These are phyloP conservation scores for Tapirus terrestris DNA, from an alignment of 2,113 vertebrate genomes.

Conservation along the genomic window DNA sequence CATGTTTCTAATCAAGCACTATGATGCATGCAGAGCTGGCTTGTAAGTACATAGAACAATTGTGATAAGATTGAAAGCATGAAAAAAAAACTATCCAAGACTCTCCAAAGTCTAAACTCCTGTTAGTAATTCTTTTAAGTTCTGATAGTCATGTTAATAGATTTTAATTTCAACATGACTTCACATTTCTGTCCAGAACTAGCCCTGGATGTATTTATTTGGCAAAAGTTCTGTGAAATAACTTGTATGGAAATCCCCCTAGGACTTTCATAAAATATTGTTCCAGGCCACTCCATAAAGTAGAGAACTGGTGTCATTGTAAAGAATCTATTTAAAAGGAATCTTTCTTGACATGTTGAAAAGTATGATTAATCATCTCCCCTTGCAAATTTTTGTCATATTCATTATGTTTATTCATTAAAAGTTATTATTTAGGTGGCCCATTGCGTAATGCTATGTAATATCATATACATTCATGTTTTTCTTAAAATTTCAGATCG, in stretches of 20 bases:
- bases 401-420: neutral
- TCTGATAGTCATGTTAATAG: neutral
- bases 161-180: conserved; percentile 2
- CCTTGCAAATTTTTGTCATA: neutral
- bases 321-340: neutral
- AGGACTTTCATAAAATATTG: conserved; percentile 20
- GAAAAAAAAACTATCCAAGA: neutral
- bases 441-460: neutral
- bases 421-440: neutral
- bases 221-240: neutral
- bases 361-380: neutral
- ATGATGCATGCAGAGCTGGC: neutral
- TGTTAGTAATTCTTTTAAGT: neutral
- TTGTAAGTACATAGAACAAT: neutral
- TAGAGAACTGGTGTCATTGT: neutral
- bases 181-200: neutral
- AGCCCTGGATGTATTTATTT: neutral
- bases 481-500: conserved; percentile 37
- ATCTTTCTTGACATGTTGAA: neutral
- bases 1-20: neutral
- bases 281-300: neutral
- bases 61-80: neutral
- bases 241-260: neutral
- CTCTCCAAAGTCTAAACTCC: neutral
- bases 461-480: neutral